Base-by-base conservation (phyloP, 2,113 vertebrate species). In the Irena cyanogastra region DNA sequence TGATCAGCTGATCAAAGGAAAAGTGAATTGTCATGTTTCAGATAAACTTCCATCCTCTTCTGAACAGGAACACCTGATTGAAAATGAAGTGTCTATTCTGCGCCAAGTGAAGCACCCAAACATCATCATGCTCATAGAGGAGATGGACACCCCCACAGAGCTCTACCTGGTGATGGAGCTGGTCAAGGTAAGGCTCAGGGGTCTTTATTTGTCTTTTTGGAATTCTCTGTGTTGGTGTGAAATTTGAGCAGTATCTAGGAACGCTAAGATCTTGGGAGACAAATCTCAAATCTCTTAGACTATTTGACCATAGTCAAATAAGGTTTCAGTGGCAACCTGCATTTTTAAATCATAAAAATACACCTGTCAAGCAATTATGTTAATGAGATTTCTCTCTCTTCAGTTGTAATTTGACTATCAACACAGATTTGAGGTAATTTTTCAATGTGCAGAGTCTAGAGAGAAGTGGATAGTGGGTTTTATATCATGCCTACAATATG, bases 121-220 rank as follows among this genome's bases (percentile, higher is more conserved):
- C 96, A 99, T 99, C 97, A 99, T 99, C 95, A 99, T 99, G 99
- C 95, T 99, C 92, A 97, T 99, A 1, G 99, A 99, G 96, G 99
- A 99, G 97, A 98, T 99, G 98, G 99, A 99, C 94, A 99, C 99
- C 1, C 92, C 98, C 15, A 87, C 98, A 9, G 99, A 99, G 39
- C 98, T 99, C 76, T 99, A 98, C 72, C 97, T 99, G 87, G 99
- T 99, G 79, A 99, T 99, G 99, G 99, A 99, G 94, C 95, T 99
- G 52, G 99, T 99, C 82, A 99, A 99, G 98, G 99, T 99, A 92
- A 74, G 96, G 78, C 22, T 50, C 50, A 10, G 23, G 59, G 45
- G 47, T 2, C 60, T 44, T 71, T 49, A 5, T 12, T 44, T 47
- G 35, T 56, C 33, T 7, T 45, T 13, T 49, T 37, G 49, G 30